A percentile compares a stretch with the other conserved stretches of the same genome.
phyloP scores from a whole-genome alignment of 2,888 invertebrate genomes.

The Cryptosula pallasiana region DNA sequence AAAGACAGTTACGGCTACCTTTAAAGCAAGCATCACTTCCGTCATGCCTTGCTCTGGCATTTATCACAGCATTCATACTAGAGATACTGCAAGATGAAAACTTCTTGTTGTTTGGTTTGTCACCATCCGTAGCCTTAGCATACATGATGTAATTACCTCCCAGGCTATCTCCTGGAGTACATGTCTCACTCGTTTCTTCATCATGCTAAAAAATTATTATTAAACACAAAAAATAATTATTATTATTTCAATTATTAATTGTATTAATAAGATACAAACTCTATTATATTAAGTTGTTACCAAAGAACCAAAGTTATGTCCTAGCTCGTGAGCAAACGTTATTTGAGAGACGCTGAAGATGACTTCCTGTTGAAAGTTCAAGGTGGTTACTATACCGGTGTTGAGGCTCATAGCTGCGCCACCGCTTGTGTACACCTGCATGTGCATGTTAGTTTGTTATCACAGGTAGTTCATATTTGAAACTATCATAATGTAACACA shows the following conservation, averaged over 20 bases:
- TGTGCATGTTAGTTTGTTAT: no score
- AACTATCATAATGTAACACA: no score
- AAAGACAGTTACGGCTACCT: no score
- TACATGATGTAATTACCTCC: conserved; percentile 99
- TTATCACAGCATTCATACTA: conserved; percentile 85
- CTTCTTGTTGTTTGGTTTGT: conserved; percentile 91
- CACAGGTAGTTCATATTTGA: no score
- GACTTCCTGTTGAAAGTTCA: conserved; percentile 76
- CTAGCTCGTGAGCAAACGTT: conserved; percentile 96
- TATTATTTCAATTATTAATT: no score
- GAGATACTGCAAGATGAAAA: conserved; percentile 88
- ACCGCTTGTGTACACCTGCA: conserved; percentile 83
- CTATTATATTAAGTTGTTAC: no score
- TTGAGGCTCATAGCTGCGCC: conserved; percentile 65
- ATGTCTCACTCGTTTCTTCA: conserved; percentile 74
- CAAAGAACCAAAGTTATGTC: conserved; percentile 85
- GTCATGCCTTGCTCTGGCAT: conserved; percentile 72
- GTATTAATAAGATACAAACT: no score
- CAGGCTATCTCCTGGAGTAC: conserved; percentile 73
- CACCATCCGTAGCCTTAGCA: conserved; percentile 94
- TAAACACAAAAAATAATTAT: no score
- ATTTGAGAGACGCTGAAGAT: conserved; percentile 89
- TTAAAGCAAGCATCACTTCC: conserved; percentile 87
- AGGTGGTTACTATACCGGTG: conserved; percentile 97
- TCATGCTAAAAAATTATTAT: no score